Percentiles rank a stretch among this genome's conserved stretches.
These are phyloP conservation scores for Netelia virgata DNA, from an alignment of 2,888 invertebrate species.

Conservation along the genomic window DNA sequence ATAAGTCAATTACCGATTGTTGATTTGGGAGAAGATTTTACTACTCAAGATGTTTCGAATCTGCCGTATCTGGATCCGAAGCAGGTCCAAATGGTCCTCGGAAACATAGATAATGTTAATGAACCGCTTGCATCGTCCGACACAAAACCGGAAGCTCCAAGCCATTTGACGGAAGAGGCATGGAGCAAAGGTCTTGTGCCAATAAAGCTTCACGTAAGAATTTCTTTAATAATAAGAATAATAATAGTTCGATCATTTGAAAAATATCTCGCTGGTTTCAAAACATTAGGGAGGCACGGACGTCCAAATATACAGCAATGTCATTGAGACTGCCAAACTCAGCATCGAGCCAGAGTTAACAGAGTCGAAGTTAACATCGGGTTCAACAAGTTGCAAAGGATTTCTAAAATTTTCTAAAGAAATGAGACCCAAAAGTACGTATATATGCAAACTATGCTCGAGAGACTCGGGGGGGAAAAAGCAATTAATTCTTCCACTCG, in stretches of 20 bases:
- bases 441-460: not conserved
- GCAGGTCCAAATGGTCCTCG: constrained; percentile 33
- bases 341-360: not conserved
- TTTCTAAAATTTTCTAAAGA: constrained; percentile 10
- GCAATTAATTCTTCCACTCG: constrained; percentile 6
- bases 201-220: constrained; percentile 50
- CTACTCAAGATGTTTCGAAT: constrained; percentile 65
- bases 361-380: constrained; percentile 11
- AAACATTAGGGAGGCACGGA: constrained; percentile 76
- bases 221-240: not conserved
- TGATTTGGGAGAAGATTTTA: constrained; percentile 82
- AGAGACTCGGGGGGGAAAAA: not conserved
- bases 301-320: constrained; percentile 62
- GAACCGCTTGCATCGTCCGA: not conserved
- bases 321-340: not conserved
- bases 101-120: constrained; percentile 10
- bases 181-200: constrained; percentile 83
- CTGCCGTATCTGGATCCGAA: constrained; percentile 44
- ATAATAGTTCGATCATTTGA: constrained; percentile 9
- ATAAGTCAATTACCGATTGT: constrained; percentile 79
- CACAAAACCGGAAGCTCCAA: constrained; percentile 4
- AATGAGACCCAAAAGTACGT: not conserved
- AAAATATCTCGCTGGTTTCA: constrained; percentile 32
- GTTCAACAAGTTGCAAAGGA: constrained; percentile 19
- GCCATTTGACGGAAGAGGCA: constrained; percentile 68